Percentiles rank a stretch among this genome's conserved stretches.
These are phyloP conservation scores for Enteromius trimaculatus DNA, from an alignment of 2,797 vertebrate genomes.

Conservation along the genomic window DNA sequence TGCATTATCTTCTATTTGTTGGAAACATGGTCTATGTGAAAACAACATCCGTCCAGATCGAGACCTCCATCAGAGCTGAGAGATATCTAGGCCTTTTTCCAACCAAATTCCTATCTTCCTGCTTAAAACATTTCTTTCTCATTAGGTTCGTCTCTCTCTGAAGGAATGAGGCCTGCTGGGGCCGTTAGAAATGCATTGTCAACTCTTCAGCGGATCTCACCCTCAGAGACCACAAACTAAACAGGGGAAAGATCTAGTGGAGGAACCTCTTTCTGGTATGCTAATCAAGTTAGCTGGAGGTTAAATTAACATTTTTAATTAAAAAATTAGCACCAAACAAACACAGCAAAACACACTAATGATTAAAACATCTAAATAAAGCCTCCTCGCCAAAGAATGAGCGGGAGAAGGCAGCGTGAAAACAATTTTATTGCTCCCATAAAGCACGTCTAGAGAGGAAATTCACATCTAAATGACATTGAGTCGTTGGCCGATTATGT, in stretches of 20 bases:
- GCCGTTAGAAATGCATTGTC: constrained; percentile 77
- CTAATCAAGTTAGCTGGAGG: constrained; percentile 81
- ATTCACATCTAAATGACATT: constrained; percentile 47
- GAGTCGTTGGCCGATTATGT: constrained; percentile 49
- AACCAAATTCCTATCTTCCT: neutral
- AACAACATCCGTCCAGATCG: neutral
- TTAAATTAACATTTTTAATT: constrained; percentile 89
- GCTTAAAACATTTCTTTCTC: constrained; percentile 20
- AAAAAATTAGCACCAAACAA: constrained; percentile 88
- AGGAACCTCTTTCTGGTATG: constrained; percentile 81
- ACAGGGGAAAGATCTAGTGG: constrained; percentile 79
- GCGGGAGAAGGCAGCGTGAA: constrained; percentile 56
- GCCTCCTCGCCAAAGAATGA: constrained; percentile 63
- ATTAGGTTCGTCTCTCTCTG: constrained; percentile 23
- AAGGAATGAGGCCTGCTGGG: constrained; percentile 65
- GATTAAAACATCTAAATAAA: constrained; percentile 83
- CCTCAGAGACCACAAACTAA: constrained; percentile 83
- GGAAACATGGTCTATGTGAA: neutral
- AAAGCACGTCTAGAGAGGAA: constrained; percentile 47
- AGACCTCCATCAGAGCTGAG: neutral
- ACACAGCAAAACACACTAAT: constrained; percentile 87
- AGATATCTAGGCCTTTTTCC: neutral
- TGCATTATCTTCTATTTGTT: neutral
- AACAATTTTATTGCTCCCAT: constrained; percentile 54
- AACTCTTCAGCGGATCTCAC: constrained; percentile 76